Evolutionary conservation across 2,797 vertebrate genomes (phyloP).

Genomic region (Myripristis jacobus): DNA sequence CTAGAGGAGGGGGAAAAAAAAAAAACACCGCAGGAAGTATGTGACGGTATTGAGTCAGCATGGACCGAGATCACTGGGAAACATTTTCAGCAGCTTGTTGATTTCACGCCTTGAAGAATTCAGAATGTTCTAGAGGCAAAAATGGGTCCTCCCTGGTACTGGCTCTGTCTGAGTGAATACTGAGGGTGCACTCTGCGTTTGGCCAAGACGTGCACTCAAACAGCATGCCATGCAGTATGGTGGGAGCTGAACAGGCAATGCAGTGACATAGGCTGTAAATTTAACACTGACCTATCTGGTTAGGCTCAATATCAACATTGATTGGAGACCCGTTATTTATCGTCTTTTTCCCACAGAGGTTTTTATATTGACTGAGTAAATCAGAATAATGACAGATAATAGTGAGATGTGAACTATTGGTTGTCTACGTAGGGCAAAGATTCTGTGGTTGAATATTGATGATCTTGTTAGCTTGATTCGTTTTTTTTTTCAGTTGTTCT

Average conservation of each 20-base stretch:
- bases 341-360: background rate
- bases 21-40: slow-evolving; percentile 7
- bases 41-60: background rate
- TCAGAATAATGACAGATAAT: background rate
- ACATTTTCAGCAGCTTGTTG: background rate
- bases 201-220: background rate
- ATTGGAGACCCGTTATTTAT: background rate
- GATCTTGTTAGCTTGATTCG: background rate
- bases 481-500: background rate
- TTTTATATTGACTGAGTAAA: background rate
- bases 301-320: background rate
- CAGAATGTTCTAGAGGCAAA: background rate
- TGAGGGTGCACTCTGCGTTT: background rate
- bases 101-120: background rate
- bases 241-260: too few species aligned
- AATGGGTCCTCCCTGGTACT: background rate
- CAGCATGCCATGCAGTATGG: background rate
- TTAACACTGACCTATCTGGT: slow-evolving; percentile 23
- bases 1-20: background rate
- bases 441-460: background rate
- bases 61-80: background rate
- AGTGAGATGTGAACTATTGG: background rate
- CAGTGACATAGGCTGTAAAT: slow-evolving; percentile 7
- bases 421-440: background rate
- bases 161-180: background rate